Evolutionary conservation across 2,113 vertebrate species (phyloP), one percentile per base, ranked within the genome.

Genomic region (Pomatostomus ruficeps): DNA sequence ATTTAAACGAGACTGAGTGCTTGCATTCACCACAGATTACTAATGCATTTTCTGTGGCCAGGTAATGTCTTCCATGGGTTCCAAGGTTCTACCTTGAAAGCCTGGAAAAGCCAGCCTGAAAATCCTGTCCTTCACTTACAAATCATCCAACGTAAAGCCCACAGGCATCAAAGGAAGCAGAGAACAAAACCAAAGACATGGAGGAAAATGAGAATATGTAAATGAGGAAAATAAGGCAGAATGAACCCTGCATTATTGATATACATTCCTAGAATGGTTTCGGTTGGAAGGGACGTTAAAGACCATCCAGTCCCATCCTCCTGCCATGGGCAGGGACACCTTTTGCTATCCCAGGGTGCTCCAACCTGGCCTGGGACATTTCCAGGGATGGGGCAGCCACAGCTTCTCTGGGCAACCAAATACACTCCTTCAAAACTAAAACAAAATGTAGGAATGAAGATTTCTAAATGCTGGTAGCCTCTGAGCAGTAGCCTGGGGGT

Each of bases 21-120:
- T 77, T 66, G 45, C 49, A 62, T 33, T 92, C 59, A 66, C 25
- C 46, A 31, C 26, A 25, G 58, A 76, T 48, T 45, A 52, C 24
- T 4, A 57, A 79, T 0, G 0, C 31, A 24, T 70, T 35, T 71
- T 45, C n/a, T 49, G 49, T 8, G 70, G 45, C 13, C 20, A 14
- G n/a, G 61, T 26, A 38, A 19, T 70, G 42, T 40, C 46, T 70
- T 3, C 4, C 10, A 1, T 2, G 11, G 5, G 10, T 54, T 51
- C 38, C 7, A 35, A 66, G n/a, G 57, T 14, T 62, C 66, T 55
- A 40, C 33, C n/a, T 9, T 5, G 28, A 73, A 54, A 46, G 51
- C 43, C 74, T 51, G 79, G 62, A 61, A 82, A 82, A 71, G 35
- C 38, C 29, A 45, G 14, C 26, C 16, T 10, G 38, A 71, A 91